Evolutionary conservation across 2,888 invertebrate genomes (phyloP).

Genomic region (Leucophora obtusa): DNA sequence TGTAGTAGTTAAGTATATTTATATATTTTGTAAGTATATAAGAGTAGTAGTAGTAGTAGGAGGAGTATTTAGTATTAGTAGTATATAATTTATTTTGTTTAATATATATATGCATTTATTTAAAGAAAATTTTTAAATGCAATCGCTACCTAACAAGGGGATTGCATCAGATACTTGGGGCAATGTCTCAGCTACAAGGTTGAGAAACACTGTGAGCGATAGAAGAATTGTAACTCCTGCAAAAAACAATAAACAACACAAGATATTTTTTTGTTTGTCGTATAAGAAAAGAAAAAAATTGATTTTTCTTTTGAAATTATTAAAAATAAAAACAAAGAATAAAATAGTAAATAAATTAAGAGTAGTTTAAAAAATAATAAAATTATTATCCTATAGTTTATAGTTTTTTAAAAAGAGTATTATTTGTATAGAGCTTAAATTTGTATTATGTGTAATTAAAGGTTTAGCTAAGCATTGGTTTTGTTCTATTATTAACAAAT

Average conservation of each 20-base stretch:
- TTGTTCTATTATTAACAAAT: slow-evolving; percentile 12
- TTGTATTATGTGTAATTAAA: background rate
- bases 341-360: slow-evolving; percentile 67
- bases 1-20: slow-evolving; percentile 11
- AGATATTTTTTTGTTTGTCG: slow-evolving; percentile 65
- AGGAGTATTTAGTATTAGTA: slow-evolving; percentile 40
- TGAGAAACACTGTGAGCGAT: slow-evolving; percentile 99
- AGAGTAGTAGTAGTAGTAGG: slow-evolving; percentile 41
- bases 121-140: slow-evolving; percentile 76
- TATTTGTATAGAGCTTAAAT: slow-evolving; percentile 4
- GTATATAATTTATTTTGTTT: slow-evolving; percentile 58
- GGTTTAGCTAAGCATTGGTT: background rate
- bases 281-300: slow-evolving; percentile 79
- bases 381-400: slow-evolving; percentile 26
- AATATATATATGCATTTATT: slow-evolving; percentile 71
- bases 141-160: slow-evolving; percentile 97
- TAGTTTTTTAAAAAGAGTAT: background rate
- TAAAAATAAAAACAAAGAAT: slow-evolving; percentile 67
- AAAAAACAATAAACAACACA: slow-evolving; percentile 80
- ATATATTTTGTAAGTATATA: slow-evolving; percentile 30
- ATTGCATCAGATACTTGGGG: slow-evolving; percentile 99
- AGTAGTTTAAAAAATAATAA: slow-evolving; percentile 1
- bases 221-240: slow-evolving; percentile 99
- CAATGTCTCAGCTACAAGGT: slow-evolving; percentile 99
- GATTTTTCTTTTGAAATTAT: slow-evolving; percentile 24